Percentiles rank a stretch among this genome's conserved stretches.
Conservation (phyloP, 2,113 vertebrate genomes). For the Suricata suricatta region DNA sequence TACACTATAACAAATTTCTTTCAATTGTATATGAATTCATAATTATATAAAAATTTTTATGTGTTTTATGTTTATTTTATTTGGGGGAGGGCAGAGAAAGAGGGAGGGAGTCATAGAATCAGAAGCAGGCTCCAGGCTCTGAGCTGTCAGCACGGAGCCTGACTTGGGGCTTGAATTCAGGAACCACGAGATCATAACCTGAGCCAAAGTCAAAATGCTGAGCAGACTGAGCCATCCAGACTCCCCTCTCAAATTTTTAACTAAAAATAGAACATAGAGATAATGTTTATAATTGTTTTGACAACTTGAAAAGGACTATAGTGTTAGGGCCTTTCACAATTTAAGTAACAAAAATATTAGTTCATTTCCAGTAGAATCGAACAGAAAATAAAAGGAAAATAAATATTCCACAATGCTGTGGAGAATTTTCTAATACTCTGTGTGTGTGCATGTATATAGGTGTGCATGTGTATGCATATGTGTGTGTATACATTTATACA, state of each 20-base stretch:
- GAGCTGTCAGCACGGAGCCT: no score
- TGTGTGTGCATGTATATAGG: neutral
- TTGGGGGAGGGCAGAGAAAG: no score
- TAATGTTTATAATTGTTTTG: neutral
- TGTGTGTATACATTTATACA: fast-evolving
- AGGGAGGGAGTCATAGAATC: no score
- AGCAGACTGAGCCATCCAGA: no score
- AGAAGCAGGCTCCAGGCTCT: no score
- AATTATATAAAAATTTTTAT: neutral
- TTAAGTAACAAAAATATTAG: neutral
- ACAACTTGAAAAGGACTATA: neutral
- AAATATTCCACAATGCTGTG: neutral
- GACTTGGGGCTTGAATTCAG: no score
- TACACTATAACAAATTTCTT: neutral
- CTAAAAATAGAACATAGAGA: neutral
- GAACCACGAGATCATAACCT: no score
- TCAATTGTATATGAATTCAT: neutral
- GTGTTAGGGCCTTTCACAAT: neutral
- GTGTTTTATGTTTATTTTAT: no score
- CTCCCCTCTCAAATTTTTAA: neutral
- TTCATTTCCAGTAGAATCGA: neutral
- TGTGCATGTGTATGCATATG: neutral
- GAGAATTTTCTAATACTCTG: neutral
- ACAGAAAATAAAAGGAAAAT: neutral
- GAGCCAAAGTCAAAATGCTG: no score